Base-by-base conservation (phyloP, 2,888 invertebrate species). In the Nemurella pictetii region DNA sequence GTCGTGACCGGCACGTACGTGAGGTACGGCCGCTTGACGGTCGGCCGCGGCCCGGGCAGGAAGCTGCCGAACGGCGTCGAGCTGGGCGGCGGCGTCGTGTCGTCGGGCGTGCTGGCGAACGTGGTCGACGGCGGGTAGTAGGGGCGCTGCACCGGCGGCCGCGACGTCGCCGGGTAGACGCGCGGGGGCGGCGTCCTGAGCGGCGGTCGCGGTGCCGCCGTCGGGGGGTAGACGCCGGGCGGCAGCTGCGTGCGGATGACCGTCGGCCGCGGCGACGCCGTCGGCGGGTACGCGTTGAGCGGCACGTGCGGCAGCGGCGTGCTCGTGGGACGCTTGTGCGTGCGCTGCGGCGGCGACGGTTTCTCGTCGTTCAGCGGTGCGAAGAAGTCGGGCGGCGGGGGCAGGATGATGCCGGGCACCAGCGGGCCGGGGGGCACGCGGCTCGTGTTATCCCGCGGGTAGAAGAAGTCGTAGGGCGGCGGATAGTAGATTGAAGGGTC, bases 401-500 rank as follows among this genome's bases (percentile, higher is more conserved):
- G 97, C 83, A 97, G 90, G 30, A 97, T 95, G 86, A 97, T 96
- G 83, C 97, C 97, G 1, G 97, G 97, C 7, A 97, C 97, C 86
- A 97, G 90, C 0, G 97, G 97, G 80, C 97, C 96, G 0, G 96
- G 95, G 77, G 95, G 94, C 55, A 97, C 96, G 15, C 91, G 90
- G 81, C 93, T 94, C 75, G 94, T 93, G 90, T 96, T 96, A 89
- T 95, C 95, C 89, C 93, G 94, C 89, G 93, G 94, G 90, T 95
- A 96, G 87, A 95, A 95, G 92, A 96, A 96, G 90, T 96, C 96
- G 92, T 97, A 97, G 20, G 96, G 96, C 89, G 97, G 97, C 88
- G 97, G 97, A 92, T 97, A 96, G 89, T 96, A 97, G 84, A 97
- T 94, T 88, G 96, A 96, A 88, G 96, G 96, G 92, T 97, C 97